These are phyloP conservation scores for Aleiodes leptofemur DNA, from an alignment of 2,888 invertebrate genomes.

Conservation along the genomic window DNA sequence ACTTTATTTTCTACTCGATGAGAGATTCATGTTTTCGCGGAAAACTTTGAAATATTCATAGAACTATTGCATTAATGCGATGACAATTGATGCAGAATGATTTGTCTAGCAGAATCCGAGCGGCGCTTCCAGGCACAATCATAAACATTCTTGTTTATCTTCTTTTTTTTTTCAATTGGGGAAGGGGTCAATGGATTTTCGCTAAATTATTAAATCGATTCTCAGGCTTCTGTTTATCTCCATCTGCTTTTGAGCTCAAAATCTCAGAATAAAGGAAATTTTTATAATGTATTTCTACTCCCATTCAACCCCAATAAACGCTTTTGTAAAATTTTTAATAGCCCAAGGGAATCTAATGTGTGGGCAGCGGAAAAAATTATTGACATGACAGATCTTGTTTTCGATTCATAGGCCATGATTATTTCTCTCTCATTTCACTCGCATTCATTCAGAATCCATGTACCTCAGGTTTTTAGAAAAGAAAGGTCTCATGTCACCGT, in stretches of 20 bases:
- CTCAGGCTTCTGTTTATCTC: no score
- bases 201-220: no score
- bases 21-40: no score
- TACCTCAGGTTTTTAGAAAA: conserved; percentile 18
- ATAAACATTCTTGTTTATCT: no score
- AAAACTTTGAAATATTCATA: no score
- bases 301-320: not conserved
- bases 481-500: conserved; percentile 30
- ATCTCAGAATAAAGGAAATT: not conserved
- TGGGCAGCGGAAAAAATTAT: not conserved
- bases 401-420: conserved; percentile 15
- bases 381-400: conserved; percentile 18
- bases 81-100: no score
- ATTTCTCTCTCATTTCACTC: conserved; percentile 19
- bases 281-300: not conserved
- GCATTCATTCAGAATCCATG: conserved; percentile 4
- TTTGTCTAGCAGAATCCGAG: no score
- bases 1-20: no score
- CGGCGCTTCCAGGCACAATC: no score
- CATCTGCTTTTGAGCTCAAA: not conserved
- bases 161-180: no score
- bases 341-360: conserved; percentile 2
- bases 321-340: conserved; percentile 5
- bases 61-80: no score
- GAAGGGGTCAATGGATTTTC: no score